Conservation (phyloP, 2,113 vertebrate species). For the Gymnobelideus leadbeateri region DNA sequence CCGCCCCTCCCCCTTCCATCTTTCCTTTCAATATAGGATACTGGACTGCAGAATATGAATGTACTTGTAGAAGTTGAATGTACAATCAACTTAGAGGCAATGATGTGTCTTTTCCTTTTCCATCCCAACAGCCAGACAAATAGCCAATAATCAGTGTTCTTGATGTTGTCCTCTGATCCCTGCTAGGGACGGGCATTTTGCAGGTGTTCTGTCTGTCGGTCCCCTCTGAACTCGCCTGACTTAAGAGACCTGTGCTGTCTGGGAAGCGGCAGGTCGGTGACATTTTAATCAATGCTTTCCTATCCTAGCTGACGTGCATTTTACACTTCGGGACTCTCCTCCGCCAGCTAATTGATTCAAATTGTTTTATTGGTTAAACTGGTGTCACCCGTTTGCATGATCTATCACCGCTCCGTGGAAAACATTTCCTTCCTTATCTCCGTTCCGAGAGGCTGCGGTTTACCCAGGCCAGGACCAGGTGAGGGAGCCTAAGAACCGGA, state of each 20-base stretch:
- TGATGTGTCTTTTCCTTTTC: neutral
- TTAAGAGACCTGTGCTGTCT: conserved; percentile 58
- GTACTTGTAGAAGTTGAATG: neutral
- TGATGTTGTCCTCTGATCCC: neutral
- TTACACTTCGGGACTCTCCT: conserved; percentile 85
- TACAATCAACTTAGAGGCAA: conserved; percentile 3
- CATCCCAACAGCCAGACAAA: conserved; percentile 10
- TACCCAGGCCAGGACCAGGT: conserved; percentile 73
- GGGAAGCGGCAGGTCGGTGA: conserved; percentile 67
- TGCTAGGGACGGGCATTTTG: neutral
- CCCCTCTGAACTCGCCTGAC: conserved; percentile 58
- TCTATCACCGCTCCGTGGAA: conserved; percentile 79
- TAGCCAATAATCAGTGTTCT: neutral
- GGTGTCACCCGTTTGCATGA: conserved; percentile 82
- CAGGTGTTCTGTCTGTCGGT: conserved; percentile 23
- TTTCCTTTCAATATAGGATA: neutral
- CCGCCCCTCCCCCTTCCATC: neutral
- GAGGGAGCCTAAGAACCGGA: conserved; percentile 67
- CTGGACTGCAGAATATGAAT: neutral
- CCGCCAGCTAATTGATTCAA: conserved; percentile 87
- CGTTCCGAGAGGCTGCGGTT: conserved; percentile 68
- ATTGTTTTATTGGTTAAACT: conserved; percentile 88
- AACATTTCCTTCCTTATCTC: conserved; percentile 79
- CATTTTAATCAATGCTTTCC: conserved; percentile 86
- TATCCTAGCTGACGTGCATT: conserved; percentile 84